Conservation (phyloP, 2,113 vertebrate species). For the Ictalurus furcatus region DNA sequence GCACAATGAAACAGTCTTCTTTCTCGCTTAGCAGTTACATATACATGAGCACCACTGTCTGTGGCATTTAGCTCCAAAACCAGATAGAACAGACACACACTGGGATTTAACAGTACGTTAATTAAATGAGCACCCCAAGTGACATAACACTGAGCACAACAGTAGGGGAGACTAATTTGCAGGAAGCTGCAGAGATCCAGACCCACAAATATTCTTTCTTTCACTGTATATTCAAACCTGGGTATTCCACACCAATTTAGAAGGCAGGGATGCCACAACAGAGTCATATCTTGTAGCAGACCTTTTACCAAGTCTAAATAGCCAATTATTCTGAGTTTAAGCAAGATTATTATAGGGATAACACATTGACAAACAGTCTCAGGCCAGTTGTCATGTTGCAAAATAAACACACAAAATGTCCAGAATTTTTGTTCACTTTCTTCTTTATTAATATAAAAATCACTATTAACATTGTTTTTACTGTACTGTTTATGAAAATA, state of each 20-base stretch:
- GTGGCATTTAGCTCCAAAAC: not conserved
- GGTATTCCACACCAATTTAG: not conserved
- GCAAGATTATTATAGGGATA: not conserved
- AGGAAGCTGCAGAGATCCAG: not conserved
- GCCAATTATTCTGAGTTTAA: not conserved
- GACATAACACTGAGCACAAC: not conserved
- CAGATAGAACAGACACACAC: not conserved
- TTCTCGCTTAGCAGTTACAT: not conserved
- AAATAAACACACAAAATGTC: not conserved
- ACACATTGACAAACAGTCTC: not conserved
- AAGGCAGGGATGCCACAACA: not conserved
- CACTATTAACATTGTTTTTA: not conserved
- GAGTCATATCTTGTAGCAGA: not conserved
- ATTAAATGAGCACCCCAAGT: constrained; percentile 16
- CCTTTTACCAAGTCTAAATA: not conserved
- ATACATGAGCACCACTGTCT: not conserved
- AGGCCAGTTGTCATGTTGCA: not conserved
- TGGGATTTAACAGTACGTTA: constrained; percentile 11
- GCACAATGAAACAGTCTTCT: not conserved
- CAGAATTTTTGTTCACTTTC: not conserved
- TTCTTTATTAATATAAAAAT: not conserved
- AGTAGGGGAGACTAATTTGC: constrained; percentile 12
- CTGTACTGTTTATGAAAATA: not conserved
- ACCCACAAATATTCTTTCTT: not conserved
- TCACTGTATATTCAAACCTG: not conserved